A percentile compares a stretch with the other conserved stretches of the same genome.
These are phyloP conservation scores for Achatina immaculata DNA, from an alignment of 1,140 invertebrate species.

Conservation along the genomic window DNA sequence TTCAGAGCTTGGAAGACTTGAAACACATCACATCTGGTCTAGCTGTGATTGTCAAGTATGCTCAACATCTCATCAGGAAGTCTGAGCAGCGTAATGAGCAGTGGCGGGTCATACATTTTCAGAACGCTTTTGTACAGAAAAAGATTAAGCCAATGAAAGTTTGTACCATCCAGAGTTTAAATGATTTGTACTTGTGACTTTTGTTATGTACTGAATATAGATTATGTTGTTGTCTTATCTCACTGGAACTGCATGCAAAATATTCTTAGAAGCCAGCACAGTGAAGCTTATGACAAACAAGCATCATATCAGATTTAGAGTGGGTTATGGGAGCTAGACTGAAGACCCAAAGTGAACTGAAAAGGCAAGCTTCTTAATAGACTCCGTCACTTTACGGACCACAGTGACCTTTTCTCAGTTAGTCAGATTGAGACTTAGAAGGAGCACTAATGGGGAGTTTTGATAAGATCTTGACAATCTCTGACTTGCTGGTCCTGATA, in stretches of 20 bases:
- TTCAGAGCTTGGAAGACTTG: slow-evolving; percentile 15
- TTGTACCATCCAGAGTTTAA: neutral
- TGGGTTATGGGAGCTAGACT: no score
- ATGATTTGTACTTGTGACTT: neutral
- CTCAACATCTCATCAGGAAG: slow-evolving; percentile 18
- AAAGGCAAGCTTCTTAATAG: no score
- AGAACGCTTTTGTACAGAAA: neutral
- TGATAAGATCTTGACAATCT: no score
- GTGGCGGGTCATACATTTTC: slow-evolving; percentile 13
- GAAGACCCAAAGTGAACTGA: no score
- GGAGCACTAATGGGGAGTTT: no score
- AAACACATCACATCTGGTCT: slow-evolving; percentile 9
- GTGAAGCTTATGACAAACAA: neutral
- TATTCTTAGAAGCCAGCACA: neutral
- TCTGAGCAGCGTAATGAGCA: neutral
- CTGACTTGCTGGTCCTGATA: no score
- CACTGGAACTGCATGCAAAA: neutral
- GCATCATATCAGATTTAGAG: no score
- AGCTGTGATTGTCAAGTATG: slow-evolving; percentile 24
- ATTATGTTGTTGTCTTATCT: no score
- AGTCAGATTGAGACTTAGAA: no score
- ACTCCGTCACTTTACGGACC: no score
- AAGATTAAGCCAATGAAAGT: slow-evolving; percentile 30
- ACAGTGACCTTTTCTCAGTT: no score
- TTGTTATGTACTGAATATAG: neutral